Base-by-base conservation (phyloP, 2,797 vertebrate species). In the Epinephelus coioides region DNA sequence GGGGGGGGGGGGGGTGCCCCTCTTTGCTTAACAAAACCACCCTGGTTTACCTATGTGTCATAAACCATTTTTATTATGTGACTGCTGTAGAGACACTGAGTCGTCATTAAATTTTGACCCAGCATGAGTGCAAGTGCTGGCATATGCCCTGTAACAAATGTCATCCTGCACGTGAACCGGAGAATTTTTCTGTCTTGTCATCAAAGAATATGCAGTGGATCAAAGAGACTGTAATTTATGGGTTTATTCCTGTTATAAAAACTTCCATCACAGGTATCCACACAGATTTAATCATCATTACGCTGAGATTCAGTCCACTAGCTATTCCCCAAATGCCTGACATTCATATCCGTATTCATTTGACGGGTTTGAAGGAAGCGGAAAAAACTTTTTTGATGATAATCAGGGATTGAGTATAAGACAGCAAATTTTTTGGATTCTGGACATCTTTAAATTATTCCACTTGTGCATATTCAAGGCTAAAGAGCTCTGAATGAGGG, bases 391-490 rank as follows among this genome's bases (percentile, higher is more conserved):
- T 85, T 87, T 78, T 77, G 65, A 90, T 79, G 67, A 62, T 86
- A 87, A 92, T 86, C 61, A 85, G 21, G 59, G 40, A 5, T 77
- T 77, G 79, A 86, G 75, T 70, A 56, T 71, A 68, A 55, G 73
- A 82, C 60, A 86, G 85, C 68, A 77, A 56, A 56, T 79, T 79
- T 34, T 86, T 86, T 50, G 47, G 81, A 88, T 81, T 84, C 79
- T 85, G 88, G 88, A 87, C 81, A 81, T 69, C 25, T 70, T 83
- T 91, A 88, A 93, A 92, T 94, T 83, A 95, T 94, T 94, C 89
- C 79, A 85, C 86, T 92, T 94, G 86, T 91, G 79, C 86, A 89
- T 91, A 89, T 88, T 92, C 87, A 87, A 90, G 72, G 82, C 82
- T 93, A 92, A 91, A 91, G 70, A 86, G 67, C 62, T 83, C 64